Percentiles rank a stretch among this genome's conserved stretches.
Conservation (phyloP, 2,113 vertebrate species). For the Acrocephalus kingi region DNA sequence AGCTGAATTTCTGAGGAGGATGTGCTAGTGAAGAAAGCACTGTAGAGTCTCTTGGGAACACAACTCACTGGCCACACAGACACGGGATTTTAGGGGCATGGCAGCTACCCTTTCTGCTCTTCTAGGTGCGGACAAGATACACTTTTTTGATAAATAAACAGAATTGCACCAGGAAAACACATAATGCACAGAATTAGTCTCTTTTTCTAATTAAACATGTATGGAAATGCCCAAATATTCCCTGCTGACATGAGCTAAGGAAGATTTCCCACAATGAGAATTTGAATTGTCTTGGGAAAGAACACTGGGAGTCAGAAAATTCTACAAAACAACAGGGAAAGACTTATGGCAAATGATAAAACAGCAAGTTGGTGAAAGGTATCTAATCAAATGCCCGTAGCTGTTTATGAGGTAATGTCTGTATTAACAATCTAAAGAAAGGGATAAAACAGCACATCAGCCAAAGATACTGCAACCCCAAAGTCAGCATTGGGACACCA, state of each 20-base stretch:
- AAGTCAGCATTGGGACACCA: not conserved
- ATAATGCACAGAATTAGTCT: not conserved
- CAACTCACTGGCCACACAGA: not conserved
- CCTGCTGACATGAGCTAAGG: not conserved
- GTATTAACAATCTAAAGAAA: constrained; percentile 16
- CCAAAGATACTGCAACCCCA: not conserved
- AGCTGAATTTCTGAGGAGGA: not conserved
- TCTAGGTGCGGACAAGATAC: not conserved
- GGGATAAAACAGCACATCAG: not conserved
- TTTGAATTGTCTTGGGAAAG: not conserved
- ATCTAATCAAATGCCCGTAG: constrained; percentile 29
- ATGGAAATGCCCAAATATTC: not conserved
- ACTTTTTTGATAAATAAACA: not conserved
- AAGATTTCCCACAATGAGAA: not conserved
- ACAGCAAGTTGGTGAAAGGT: not conserved
- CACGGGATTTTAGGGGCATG: not conserved
- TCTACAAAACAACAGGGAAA: not conserved
- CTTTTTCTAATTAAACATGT: not conserved
- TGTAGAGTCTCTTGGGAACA: not conserved
- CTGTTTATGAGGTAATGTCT: constrained; percentile 54
- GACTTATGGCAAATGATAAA: not conserved
- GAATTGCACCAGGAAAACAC: not conserved
- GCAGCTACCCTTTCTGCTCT: not conserved
- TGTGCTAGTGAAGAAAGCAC: not conserved
- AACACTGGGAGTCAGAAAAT: not conserved